These are phyloP conservation scores for Alloscopus bannaensis DNA, from an alignment of 2,888 invertebrate species.

Conservation along the genomic window DNA sequence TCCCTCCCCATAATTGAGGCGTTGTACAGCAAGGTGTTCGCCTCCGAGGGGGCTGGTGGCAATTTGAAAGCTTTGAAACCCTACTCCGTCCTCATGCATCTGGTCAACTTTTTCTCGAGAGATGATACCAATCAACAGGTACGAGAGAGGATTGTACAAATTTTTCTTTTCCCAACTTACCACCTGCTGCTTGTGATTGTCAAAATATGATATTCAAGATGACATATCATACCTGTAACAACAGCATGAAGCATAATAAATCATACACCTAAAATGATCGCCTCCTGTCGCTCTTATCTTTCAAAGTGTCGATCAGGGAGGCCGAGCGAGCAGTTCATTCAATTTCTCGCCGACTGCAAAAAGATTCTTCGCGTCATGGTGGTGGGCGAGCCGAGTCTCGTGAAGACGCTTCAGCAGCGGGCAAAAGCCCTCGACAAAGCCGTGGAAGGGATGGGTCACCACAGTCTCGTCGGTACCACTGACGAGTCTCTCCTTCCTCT, in stretches of 20 bases:
- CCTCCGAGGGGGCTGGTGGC: constrained; percentile 76
- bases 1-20: constrained; percentile 91
- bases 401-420: constrained; percentile 82
- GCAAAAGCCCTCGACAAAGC: constrained; percentile 88
- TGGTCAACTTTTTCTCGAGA: constrained; percentile 84
- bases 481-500: constrained; percentile 77
- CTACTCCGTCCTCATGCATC: constrained; percentile 89
- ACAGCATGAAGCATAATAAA: constrained; percentile 2
- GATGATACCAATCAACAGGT: constrained; percentile 66
- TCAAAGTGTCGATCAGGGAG: constrained; percentile 49
- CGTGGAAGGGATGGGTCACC: constrained; percentile 91
- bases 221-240: too few relatives aligned
- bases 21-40: constrained; percentile 79
- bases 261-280: background rate
- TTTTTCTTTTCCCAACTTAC: too few relatives aligned
- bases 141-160: too few relatives aligned
- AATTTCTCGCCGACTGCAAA: constrained; percentile 76
- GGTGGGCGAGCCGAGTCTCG: constrained; percentile 78
- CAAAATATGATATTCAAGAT: too few relatives aligned
- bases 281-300: too few relatives aligned
- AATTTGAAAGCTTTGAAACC: constrained; percentile 78
- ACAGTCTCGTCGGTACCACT: constrained; percentile 83
- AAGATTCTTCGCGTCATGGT: constrained; percentile 77
- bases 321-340: constrained; percentile 65
- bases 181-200: too few relatives aligned